Evolutionary conservation across 2,797 vertebrate species (phyloP), one percentile per base, ranked within the genome.

Genomic region (Enteromius unitaeniatus): DNA sequence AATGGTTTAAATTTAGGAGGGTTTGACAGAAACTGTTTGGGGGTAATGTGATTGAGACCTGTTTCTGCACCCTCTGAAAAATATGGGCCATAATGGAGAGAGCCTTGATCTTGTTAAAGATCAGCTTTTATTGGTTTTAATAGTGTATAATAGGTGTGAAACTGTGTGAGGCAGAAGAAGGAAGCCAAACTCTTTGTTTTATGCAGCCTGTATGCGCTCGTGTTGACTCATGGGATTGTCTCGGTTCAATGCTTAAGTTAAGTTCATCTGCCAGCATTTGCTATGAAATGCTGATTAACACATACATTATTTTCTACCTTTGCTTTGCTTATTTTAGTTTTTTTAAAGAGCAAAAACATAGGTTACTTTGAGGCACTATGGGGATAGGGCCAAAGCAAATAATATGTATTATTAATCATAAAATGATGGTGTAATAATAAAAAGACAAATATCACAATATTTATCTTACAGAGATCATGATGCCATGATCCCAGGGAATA

Each of bases 1-100:
- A 95, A 93, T 88, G 88, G 90, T 92, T 94, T 95, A 94, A 92
- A 94, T 94, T 93, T 95, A 93, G 92, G 92, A 86, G 86, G 91
- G 87, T 92, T 90, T 89, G 79, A 84, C 87, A 90, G 87, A 88
- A 84, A 69, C 78, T 82, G 88, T 82, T 62, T 60, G 23, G 65
- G 47, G n/a, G n/a, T 70, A 65, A 85, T 85, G 80, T 74, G 79
- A 76, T 85, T 68, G 78, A 85, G 42, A 42, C 17, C 14, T 64
- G 53, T 31, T 78, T 58, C 72, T 81, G 45, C 67, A 84, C 23
- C 11, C 23, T 62, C 42, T 34, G 42, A 67, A 60, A 78, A 49
- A 51, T 67, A 67, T 65, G 26, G 42, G 11, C 10, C 77, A 34
- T 42, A 51, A 28, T 21, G 26, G 77, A 78, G 26, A 62, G 58